Evolutionary conservation across 1,140 invertebrate genomes (phyloP), one percentile per base, ranked within the genome.

Genomic region (Notospermus geniculatus): DNA sequence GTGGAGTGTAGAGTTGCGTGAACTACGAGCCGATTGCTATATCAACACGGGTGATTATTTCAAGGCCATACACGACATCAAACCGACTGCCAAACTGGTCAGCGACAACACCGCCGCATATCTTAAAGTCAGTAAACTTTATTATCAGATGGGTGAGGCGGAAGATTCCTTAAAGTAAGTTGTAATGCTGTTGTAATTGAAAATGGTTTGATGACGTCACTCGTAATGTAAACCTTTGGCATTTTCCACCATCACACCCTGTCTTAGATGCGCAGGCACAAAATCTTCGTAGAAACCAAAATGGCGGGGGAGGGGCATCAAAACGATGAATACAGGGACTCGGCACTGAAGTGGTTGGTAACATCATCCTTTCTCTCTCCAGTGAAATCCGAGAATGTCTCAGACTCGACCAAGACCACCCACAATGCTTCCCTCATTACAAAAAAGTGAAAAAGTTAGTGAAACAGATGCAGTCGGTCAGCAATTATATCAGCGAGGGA

Each of bases 381-480:
- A 89, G 90, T 79, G 91, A 97, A 83, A 90, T 98, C 67, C 87
- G 97, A 25, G 95, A 99, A 81, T 99, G 97, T 81, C 85, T 99
- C 11, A 97, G 97, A 82, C 83, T 98, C 27, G 97, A 99, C 84
- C 95, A 95, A 0, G 97, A 99, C 72, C 94, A 99, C 80, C 95
- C 96, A 80, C 83, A 90, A 61, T 99, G 97, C 83, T 95, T 86
- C 88, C 87, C 90, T n/a, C 89, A 96, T 74, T 99, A 99, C 80
- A 99, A 98, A 78, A 95, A 93, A 78, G 83, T 98, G 1, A 97
- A 97, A 75, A 97, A 98, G 78, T 85, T 99, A n/a, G 91, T 90
- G 57, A 97, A 96, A 78, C 83, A 90, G 58, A 72, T 97, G 36
- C 83, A 86, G 29, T 85, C 88, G n/a, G 88, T 91, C 2, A 88